Conservation (phyloP, 2,888 invertebrate species). For the Actias luna region DNA sequence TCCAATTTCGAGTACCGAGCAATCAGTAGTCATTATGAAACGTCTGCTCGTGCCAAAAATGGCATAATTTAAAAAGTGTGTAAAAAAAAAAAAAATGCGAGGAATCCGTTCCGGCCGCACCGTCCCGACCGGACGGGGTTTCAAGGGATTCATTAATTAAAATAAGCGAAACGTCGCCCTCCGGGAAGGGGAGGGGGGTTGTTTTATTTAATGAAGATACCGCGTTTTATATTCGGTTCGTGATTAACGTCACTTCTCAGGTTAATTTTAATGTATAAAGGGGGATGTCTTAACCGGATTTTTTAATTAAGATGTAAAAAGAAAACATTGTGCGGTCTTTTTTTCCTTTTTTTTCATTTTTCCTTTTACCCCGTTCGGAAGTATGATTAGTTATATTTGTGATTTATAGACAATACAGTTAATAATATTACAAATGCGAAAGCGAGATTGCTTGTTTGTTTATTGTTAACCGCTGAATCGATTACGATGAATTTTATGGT, state of each 20-base stretch:
- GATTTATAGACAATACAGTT: too few species aligned
- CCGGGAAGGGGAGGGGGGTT: constrained; percentile 26
- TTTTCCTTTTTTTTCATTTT: background rate
- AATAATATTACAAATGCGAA: too few species aligned
- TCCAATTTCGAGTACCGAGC: too few species aligned
- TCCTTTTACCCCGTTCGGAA: background rate
- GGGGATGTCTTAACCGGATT: constrained; percentile 27
- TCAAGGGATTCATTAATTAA: constrained; percentile 42
- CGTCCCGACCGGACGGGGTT: background rate
- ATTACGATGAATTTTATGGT: too few species aligned
- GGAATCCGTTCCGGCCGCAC: background rate
- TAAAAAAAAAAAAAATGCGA: background rate
- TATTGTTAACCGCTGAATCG: too few species aligned
- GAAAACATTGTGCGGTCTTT: background rate
- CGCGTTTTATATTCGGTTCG: constrained; percentile 30
- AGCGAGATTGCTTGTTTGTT: too few species aligned
- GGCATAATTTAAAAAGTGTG: background rate
- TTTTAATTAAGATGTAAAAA: constrained; percentile 27
- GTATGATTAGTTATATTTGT: background rate
- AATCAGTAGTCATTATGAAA: too few species aligned
- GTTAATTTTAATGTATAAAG: constrained; percentile 34
- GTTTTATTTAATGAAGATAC: constrained; percentile 33
- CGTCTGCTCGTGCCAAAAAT: background rate
- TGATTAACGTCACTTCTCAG: constrained; percentile 35
- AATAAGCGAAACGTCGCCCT: constrained; percentile 32